Evolutionary conservation across 2,113 vertebrate species (phyloP).

Genomic region (Trogon melanurus): DNA sequence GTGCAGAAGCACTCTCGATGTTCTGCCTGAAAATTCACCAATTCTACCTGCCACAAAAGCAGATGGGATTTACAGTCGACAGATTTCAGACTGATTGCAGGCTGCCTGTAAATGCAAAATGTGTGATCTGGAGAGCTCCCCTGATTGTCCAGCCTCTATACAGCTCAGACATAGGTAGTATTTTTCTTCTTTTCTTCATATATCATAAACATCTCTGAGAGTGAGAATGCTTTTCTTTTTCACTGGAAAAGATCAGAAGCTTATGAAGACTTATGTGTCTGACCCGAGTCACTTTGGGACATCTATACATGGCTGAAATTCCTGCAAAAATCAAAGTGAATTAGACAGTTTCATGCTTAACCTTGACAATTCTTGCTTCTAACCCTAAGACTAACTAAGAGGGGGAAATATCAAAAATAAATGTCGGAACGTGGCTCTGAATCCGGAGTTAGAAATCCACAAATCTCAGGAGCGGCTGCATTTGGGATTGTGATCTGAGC

Average conservation of each 20-base stretch:
- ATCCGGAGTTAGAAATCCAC: neutral
- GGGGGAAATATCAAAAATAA: neutral
- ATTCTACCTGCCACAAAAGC: neutral
- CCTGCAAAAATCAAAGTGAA: neutral
- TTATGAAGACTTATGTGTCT: neutral
- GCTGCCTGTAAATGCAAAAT: neutral
- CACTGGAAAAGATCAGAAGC: neutral
- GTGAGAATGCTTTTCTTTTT: neutral
- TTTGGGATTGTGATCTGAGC: neutral
- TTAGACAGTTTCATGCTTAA: neutral
- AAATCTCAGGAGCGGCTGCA: neutral
- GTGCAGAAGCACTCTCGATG: neutral
- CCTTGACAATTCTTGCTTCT: neutral
- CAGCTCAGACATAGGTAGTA: neutral
- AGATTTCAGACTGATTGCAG: neutral
- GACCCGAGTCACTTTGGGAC: neutral
- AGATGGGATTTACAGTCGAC: neutral
- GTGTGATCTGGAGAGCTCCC: neutral
- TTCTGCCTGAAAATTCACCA: neutral
- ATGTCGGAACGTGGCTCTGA: neutral
- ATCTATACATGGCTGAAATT: neutral
- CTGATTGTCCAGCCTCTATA: neutral
- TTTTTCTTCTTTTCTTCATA: neutral
- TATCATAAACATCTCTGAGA: neutral
- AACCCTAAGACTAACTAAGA: neutral